phyloP scores from a whole-genome alignment of 2,888 invertebrate species.

The Trissoscelio sp. region DNA sequence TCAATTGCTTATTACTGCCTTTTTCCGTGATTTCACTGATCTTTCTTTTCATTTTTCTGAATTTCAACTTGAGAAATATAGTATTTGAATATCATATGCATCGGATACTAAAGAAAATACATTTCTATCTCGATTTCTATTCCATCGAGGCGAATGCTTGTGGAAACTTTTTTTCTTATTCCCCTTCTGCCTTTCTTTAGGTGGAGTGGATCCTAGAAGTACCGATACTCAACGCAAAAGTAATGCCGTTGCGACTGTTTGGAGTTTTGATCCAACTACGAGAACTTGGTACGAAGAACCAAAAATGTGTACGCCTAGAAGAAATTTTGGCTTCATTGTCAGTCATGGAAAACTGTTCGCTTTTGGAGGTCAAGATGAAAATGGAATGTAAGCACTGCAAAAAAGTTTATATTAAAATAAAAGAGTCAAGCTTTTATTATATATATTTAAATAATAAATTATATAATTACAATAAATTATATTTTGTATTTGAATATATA shows the following conservation, averaged over 20 bases:
- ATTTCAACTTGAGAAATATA: neutral
- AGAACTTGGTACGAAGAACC: conserved; percentile 87
- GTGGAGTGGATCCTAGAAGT: conserved; percentile 87
- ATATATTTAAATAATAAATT: too few relatives aligned
- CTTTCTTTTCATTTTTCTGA: conserved; percentile 4
- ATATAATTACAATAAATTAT: too few relatives aligned
- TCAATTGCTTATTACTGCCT: neutral
- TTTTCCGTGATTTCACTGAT: neutral
- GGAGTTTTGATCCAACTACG: conserved; percentile 88
- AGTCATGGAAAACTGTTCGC: conserved; percentile 88
- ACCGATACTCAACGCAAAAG: conserved; percentile 85
- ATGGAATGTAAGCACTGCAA: conserved; percentile 83
- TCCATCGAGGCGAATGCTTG: neutral
- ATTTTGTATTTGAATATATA: too few relatives aligned
- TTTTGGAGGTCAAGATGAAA: conserved; percentile 88
- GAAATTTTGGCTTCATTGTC: conserved; percentile 89
- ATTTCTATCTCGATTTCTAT: conserved; percentile 3
- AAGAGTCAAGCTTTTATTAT: too few relatives aligned
- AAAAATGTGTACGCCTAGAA: conserved; percentile 86
- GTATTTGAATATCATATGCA: conserved; percentile 9
- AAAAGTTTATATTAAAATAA: too few relatives aligned
- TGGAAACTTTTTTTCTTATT: conserved; percentile 25
- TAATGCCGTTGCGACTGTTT: conserved; percentile 86
- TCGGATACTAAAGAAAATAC: conserved; percentile 26
- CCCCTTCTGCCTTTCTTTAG: conserved; percentile 77